A percentile compares a stretch with the other conserved stretches of the same genome.
These are phyloP conservation scores for Sylvia borin DNA, from an alignment of 2,797 vertebrate species.

Conservation along the genomic window DNA sequence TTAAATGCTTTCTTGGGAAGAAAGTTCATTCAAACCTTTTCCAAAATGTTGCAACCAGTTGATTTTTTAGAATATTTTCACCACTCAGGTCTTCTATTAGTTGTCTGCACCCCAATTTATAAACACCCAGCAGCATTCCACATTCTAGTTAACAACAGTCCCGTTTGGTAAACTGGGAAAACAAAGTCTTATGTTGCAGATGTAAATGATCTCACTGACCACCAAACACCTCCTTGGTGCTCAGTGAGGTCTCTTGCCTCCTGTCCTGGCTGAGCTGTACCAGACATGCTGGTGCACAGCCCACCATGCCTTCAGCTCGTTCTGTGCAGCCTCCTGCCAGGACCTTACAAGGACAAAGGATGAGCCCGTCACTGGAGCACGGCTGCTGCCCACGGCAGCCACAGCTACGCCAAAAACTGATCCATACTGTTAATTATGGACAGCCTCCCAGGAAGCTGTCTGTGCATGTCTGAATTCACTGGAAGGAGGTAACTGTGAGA, in stretches of 20 bases:
- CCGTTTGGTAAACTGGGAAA: background rate
- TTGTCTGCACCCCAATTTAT: background rate
- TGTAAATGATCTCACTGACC: background rate
- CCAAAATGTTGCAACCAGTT: background rate
- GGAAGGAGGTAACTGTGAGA: background rate
- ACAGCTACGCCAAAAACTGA: background rate
- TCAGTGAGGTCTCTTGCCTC: background rate
- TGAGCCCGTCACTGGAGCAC: fast-evolving
- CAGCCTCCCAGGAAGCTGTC: background rate
- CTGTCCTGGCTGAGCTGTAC: background rate
- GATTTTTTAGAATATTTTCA: background rate
- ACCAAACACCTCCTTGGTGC: background rate
- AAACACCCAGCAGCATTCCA: background rate
- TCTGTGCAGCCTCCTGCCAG: background rate
- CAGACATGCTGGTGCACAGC: background rate
- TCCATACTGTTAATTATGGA: background rate
- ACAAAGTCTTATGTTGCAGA: background rate
- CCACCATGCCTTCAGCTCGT: background rate
- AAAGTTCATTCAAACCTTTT: background rate
- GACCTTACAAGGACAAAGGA: background rate
- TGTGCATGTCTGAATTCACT: background rate
- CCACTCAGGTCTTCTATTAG: background rate
- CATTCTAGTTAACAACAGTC: background rate
- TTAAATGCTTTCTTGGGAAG: background rate
- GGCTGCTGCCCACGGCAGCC: background rate